Evolutionary conservation across 1,140 invertebrate genomes (phyloP).

Genomic region (Nasonia vitripennis): DNA sequence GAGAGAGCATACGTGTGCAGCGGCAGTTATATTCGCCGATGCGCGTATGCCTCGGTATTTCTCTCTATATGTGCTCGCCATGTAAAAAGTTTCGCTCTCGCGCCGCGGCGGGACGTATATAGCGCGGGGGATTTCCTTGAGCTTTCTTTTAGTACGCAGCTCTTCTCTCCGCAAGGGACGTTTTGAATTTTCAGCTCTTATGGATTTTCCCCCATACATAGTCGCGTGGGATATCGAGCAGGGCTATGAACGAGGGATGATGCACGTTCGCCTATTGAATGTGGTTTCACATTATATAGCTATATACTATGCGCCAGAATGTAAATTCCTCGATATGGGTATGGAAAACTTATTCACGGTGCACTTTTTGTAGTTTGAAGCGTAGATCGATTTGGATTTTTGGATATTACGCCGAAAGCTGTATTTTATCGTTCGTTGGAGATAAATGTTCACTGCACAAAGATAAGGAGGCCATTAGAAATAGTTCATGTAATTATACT

Average conservation of each 20-base stretch:
- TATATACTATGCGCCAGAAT: too few species aligned
- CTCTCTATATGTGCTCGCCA: background rate
- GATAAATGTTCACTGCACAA: too few species aligned
- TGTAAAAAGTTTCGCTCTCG: slow-evolving; percentile 3
- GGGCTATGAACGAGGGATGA: background rate
- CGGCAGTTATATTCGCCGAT: background rate
- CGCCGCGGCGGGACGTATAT: background rate
- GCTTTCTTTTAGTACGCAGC: slow-evolving; percentile 11
- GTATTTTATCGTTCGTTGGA: background rate
- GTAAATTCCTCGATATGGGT: too few species aligned
- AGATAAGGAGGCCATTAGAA: too few species aligned
- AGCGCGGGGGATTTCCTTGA: background rate
- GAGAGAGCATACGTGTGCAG: background rate
- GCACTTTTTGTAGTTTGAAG: background rate
- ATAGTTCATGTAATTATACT: too few species aligned
- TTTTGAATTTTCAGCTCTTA: slow-evolving; percentile 21
- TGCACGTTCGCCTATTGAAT: background rate
- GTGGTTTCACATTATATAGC: background rate
- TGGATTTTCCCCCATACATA: background rate
- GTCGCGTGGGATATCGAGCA: background rate
- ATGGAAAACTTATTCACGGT: too few species aligned
- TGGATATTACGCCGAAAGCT: background rate
- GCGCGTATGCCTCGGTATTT: background rate
- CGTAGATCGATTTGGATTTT: background rate
- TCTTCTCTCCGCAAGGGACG: background rate